Evolutionary conservation across 1,140 invertebrate genomes (phyloP).

Genomic region (Trichonephila inaurata): DNA sequence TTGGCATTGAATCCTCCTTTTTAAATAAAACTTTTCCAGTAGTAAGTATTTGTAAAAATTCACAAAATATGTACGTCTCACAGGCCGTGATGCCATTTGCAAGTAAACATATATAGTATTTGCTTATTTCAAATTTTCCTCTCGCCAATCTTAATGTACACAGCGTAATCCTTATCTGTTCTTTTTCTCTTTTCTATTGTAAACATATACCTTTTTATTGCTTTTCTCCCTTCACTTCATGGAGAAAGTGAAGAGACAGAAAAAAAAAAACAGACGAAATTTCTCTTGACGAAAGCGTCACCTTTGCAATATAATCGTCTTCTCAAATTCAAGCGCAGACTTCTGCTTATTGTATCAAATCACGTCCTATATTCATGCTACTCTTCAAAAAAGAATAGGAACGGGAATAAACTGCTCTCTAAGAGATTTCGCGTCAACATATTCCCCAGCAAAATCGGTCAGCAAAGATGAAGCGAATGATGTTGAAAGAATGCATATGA

Average conservation of each 20-base stretch:
- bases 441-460: slow-evolving; percentile 25
- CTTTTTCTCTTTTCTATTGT: background rate
- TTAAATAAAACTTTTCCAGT: too few relatives aligned
- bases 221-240: background rate
- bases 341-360: slow-evolving; percentile 38
- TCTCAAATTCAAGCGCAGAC: background rate
- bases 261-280: background rate
- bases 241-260: background rate
- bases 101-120: too few relatives aligned
- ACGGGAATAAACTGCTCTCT: slow-evolving; percentile 38
- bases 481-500: slow-evolving; percentile 29
- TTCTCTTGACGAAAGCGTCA: background rate
- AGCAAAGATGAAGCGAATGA: slow-evolving; percentile 16
- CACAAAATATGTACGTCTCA: too few relatives aligned
- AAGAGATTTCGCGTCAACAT: slow-evolving; percentile 44
- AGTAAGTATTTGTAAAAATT: too few relatives aligned
- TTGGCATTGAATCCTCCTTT: too few relatives aligned
- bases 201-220: background rate
- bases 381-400: slow-evolving; percentile 18
- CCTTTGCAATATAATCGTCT: background rate
- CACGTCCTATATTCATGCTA: slow-evolving; percentile 40
- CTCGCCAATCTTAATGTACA: too few relatives aligned
- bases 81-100: too few relatives aligned
- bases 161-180: background rate
- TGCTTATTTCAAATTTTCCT: too few relatives aligned